These are phyloP conservation scores for Andrena flavipes DNA, from an alignment of 2,888 invertebrate genomes.

Conservation along the genomic window DNA sequence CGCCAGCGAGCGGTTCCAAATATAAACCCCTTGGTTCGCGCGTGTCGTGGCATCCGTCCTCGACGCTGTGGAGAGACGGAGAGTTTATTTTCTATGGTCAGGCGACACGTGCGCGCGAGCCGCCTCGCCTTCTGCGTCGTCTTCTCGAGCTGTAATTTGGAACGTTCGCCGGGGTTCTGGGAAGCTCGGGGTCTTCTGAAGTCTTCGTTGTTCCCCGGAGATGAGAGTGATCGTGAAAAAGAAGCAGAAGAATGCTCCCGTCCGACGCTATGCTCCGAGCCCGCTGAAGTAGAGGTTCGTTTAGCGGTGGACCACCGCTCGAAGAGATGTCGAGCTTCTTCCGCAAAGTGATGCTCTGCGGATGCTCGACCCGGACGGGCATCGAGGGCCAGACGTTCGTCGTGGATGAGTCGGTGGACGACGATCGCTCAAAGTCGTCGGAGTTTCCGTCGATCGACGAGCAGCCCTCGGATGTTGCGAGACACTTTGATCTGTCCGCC, in stretches of 20 bases:
- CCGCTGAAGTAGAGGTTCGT: not conserved
- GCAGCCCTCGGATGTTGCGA: conserved; percentile 51
- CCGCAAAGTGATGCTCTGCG: conserved; percentile 79
- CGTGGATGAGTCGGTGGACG: conserved; percentile 68
- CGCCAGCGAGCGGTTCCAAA: conserved; percentile 75
- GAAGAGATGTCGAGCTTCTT: conserved; percentile 72
- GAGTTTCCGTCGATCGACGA: conserved; percentile 22
- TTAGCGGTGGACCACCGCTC: not conserved
- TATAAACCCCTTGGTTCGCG: conserved; percentile 76
- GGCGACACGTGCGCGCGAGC: conserved; percentile 73
- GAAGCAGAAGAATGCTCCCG: not conserved
- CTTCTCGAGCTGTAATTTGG: no score
- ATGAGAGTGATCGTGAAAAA: not conserved
- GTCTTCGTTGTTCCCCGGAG: not conserved
- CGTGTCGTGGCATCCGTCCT: conserved; percentile 67
- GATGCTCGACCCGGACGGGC: conserved; percentile 70
- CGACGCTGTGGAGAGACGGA: conserved; percentile 40
- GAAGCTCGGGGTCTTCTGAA: not conserved
- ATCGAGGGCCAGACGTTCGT: conserved; percentile 72
- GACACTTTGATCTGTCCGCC: conserved; percentile 79
- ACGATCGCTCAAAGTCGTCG: conserved; percentile 69
- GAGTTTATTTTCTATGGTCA: conserved; percentile 77
- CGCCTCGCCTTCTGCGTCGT: not conserved
- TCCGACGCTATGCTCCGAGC: no score
- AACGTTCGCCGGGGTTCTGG: not conserved